Percentiles rank a stretch among this genome's conserved stretches.
Conservation (phyloP, 2,888 invertebrate species). For the Coecobrya sp. region DNA sequence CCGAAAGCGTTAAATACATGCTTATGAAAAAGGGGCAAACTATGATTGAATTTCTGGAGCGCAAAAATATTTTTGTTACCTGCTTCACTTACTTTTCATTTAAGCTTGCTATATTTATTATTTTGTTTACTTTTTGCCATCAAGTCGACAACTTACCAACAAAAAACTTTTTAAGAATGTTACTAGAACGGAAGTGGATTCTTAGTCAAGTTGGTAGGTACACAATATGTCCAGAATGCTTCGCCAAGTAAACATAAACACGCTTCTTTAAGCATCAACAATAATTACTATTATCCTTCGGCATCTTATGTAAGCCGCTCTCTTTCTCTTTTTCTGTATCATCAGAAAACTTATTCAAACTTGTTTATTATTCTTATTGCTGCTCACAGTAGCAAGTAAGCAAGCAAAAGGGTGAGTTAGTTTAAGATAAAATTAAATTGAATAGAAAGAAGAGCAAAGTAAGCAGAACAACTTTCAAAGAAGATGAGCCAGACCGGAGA, state of each 20-base stretch:
- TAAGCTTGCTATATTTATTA: not conserved
- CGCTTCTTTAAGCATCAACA: not conserved
- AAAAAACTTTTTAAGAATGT: not conserved
- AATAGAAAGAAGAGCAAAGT: not conserved
- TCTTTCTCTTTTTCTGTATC: not conserved
- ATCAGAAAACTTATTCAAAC: constrained; percentile 27
- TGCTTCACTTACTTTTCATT: constrained; percentile 19
- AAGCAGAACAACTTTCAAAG: constrained; percentile 23
- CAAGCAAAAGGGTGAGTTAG: not conserved
- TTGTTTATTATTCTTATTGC: constrained; percentile 17
- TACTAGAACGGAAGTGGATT: constrained; percentile 17
- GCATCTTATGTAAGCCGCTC: constrained; percentile 13
- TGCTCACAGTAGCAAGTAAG: not conserved
- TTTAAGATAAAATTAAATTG: constrained; percentile 48
- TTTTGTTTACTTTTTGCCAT: not conserved
- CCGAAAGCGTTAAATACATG: constrained; percentile 5
- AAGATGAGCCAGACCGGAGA: not conserved
- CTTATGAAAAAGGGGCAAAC: not conserved
- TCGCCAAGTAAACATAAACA: constrained; percentile 19
- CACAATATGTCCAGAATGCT: not conserved
- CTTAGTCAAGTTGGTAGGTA: not conserved
- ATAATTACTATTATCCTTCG: constrained; percentile 14
- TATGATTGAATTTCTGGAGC: constrained; percentile 14
- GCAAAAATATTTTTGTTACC: constrained; percentile 1
- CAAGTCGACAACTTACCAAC: not conserved